Base-by-base conservation (phyloP, 2,797 vertebrate genomes). In the Brachyrhaphis roseni region DNA sequence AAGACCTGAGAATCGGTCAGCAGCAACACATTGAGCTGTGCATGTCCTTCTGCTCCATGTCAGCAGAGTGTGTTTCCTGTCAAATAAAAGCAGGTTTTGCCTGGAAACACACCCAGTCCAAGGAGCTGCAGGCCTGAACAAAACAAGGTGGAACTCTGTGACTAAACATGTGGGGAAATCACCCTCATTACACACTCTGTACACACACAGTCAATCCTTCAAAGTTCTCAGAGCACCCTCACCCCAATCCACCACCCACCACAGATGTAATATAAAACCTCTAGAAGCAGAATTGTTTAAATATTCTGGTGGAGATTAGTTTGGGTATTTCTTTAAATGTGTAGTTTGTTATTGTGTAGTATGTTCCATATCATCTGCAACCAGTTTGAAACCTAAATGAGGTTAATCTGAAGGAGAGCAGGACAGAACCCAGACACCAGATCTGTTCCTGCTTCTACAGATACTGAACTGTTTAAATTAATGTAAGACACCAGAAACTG, bases 71-170 rank as follows among this genome's bases (percentile, higher is more conserved):
- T 26, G 20, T 34, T n/a, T 39, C 7, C 5, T n/a, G 8, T 15
- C 12, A 39, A 28, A 18, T 26, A 28, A 59, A 43, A 28, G 13
- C 53, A 28, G 74, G 26, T 43, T 20, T 45, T 28, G 16, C 53
- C 43, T 43, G 39, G 36, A 57, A 55, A 75, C 74, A 57, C 74
- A 75, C 51, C 74, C 51, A 41, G 6, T 34, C 41, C 12, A 72
- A 20, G 28, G 46, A 23, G 46, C 43, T 51, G 12, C 46, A 73
- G 46, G 72, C 46, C 72, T 49, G 47, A 73, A 73, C 72, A 73
- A 36, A 34, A 73, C 47, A 34, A 51, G 18, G 46, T 51, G 72
- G 46, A 34, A 49, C n/a, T 20, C 49, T 51, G 72, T 36, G 72
- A 73, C 72, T 73, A 49, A 73, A 34, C 8, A 23, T 49, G 46